Base-by-base conservation (phyloP, 2,888 invertebrate species). In the Phyllotreta cruciferae region DNA sequence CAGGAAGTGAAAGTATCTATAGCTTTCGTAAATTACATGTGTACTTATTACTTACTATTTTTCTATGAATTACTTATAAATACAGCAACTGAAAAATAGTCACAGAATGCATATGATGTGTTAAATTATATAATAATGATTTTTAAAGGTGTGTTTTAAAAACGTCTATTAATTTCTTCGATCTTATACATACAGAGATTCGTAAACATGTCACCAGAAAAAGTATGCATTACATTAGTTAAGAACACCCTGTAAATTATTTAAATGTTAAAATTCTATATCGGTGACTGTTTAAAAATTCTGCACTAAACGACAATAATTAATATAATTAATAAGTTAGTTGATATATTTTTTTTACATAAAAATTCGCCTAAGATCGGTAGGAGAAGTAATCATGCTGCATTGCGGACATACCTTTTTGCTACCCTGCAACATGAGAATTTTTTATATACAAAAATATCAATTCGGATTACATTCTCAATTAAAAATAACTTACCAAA, bases 381-480 rank as follows among this genome's bases (percentile, higher is more conserved):
- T 86, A 0, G 95, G 89, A 0, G 94, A 91, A 2, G 96, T 96
- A 72, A 96, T 96, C 80, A 93, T 92, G 83, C 94, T 96, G 81
- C 96, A 96, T 78, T 96, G 96, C 0, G 96, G 96, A 77, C 96
- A 96, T 6, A 96, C 87, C 78, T 96, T 96, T 83, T 96, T 94
- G 1, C 92, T 91, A 41, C 93, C 91, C 89, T 89, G 83, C 68
- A 74, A 76, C 66, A 69, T 39, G 53, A 54, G 7, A 7, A 38
- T 10, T 9, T 37, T 42, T 13, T 35, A n/a, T 57, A 5, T 10
- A 13, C 7, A 50, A 49, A 58, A 39, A 44, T 42, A 13, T 34
- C 9, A 54, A 1, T 38, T n/a, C n/a, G n/a, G n/a, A n/a, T n/a
- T n/a, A n/a, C n/a, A n/a, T n/a, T 24, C 24, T 24, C 24, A 50